phyloP scores from a whole-genome alignment of 1,140 invertebrate species.

The Bombyx mandarina region DNA sequence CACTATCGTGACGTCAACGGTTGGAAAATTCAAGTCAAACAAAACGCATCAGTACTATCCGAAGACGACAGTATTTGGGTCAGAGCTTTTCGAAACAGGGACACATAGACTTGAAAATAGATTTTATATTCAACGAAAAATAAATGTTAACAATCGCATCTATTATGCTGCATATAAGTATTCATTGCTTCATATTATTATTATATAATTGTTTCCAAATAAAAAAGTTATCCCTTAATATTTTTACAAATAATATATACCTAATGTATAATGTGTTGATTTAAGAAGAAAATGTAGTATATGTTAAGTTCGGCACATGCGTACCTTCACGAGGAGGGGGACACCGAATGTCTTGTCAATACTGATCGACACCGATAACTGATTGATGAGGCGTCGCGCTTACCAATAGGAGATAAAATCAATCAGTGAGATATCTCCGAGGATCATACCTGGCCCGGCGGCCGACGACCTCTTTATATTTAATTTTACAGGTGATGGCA shows the following conservation, averaged over 20 bases:
- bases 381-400: conserved; percentile 30
- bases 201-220: no score
- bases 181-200: no score
- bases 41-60: conserved; percentile 28
- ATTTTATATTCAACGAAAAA: no score
- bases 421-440: conserved; percentile 20
- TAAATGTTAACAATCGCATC: no score
- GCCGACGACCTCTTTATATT: conserved; percentile 7
- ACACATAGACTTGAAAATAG: conserved; percentile 63
- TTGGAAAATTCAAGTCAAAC: conserved; percentile 35
- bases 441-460: background rate
- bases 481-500: conserved; percentile 57
- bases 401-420: conserved; percentile 29
- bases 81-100: conserved; percentile 39
- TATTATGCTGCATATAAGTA: no score
- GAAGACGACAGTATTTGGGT: conserved; percentile 54
- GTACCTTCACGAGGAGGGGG: conserved; percentile 31
- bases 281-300: conserved; percentile 14
- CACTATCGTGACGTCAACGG: background rate
- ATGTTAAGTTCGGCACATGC: conserved; percentile 35
- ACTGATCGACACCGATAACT: conserved; percentile 31
- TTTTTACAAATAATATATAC: no score
- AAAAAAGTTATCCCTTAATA: no score
- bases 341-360: conserved; percentile 35
- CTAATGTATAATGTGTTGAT: conserved; percentile 8